These are phyloP conservation scores for Pelecanoides urinatrix DNA, from an alignment of 2,113 vertebrate species.

Conservation along the genomic window DNA sequence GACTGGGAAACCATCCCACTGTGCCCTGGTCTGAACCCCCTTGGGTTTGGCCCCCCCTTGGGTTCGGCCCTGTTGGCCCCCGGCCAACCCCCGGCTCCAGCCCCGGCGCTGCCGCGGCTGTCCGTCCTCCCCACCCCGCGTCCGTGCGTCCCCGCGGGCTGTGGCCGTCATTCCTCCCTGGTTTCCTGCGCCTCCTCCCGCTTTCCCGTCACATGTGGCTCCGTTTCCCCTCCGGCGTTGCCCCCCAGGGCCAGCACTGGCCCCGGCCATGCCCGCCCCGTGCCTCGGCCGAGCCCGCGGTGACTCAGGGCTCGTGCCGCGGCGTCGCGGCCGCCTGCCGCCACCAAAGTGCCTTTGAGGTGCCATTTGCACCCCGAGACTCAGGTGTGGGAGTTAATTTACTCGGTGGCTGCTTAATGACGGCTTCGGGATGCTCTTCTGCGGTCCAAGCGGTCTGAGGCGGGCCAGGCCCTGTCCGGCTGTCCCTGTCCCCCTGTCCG, in stretches of 20 bases:
- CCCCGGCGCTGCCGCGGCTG: accelerated
- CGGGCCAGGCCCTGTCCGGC: neutral
- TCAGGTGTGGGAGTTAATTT: neutral
- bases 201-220: neutral
- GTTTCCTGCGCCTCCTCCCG: neutral
- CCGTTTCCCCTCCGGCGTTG: neutral
- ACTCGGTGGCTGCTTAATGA: neutral
- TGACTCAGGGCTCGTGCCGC: neutral
- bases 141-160: neutral
- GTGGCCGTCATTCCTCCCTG: neutral
- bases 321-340: accelerated
- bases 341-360: neutral
- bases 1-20: accelerated
- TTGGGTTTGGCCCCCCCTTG: neutral
- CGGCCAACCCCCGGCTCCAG: neutral
- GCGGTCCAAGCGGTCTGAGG: accelerated
- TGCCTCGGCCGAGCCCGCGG: neutral
- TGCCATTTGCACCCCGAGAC: neutral
- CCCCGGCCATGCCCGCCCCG: neutral
- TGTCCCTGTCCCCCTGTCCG: neutral
- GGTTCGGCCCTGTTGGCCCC: neutral
- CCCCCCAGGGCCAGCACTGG: accelerated
- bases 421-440: neutral
- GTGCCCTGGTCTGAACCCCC: neutral
- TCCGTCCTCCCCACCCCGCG: neutral